Evolutionary conservation across 1,140 invertebrate species (phyloP), one percentile per base, ranked within the genome.

Genomic region (Samia ricini): DNA sequence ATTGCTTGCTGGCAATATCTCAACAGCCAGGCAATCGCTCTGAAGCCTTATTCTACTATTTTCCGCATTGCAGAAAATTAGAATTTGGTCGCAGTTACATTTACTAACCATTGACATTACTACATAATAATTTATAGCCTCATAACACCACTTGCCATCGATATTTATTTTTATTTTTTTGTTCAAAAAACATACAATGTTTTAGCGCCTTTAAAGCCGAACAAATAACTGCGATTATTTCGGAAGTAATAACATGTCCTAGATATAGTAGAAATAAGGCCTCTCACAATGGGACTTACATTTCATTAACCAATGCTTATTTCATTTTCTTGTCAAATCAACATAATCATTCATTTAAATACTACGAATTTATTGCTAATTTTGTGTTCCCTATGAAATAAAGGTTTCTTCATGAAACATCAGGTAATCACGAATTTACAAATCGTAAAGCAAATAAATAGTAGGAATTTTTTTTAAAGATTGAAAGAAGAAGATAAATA

Each of bases 311-410:
- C 33, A 42, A 10, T 42, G 7, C n/a, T 42, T 10, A 1, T 42
- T 10, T 15, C 12, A 42, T 63, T 71, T 61, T 62, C 50, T 62
- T 57, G 69, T 60, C 66, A 67, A 56, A 18, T 23, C 22, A 24
- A 55, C 19, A 23, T 55, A 61, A 69, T 73, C 69, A 69, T 66
- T 76, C 70, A 72, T 71, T 77, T 78, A 83, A 74, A 64, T 63
- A 62, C 84, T 84, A 83, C 70, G 62, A 71, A 79, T 42, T 84
- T 85, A 87, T 84, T 87, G 84, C 82, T 85, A 82, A 78, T 50
- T 72, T 80, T 76, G 74, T 79, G 76, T 80, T 42, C 33, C 33
- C 33, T 42, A 42, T 42, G 33, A n/a, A n/a, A n/a, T n/a, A n/a
- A n/a, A n/a, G n/a, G n/a, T n/a, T n/a, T n/a, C n/a, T n/a, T n/a